Base-by-base conservation (phyloP, 2,888 invertebrate species). In the Mythimna lalbum region DNA sequence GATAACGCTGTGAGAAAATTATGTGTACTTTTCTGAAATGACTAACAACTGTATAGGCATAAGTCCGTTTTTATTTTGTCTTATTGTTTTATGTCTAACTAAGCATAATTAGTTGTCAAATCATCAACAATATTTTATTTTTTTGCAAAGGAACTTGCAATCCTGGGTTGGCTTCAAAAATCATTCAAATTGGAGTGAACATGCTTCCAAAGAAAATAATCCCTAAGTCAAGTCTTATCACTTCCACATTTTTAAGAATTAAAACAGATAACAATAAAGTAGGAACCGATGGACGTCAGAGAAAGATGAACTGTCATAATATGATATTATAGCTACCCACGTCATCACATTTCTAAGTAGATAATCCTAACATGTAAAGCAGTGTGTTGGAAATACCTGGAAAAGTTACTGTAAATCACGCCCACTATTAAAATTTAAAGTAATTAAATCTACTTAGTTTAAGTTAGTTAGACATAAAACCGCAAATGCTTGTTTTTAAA, bases 1-100 rank as follows among this genome's bases (percentile, higher is more conserved):
- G 77, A 68, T 71, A 71, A 59, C 31, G 33, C 27, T 69, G 47
- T 78, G 67, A 63, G 77, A 76, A 64, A 36, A 76, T 21, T 10
- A 12, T 33, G 36, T 23, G 31, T 74, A 63, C 53, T 49, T 67
- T 39, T 52, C 50, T 56, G 12, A 55, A 47, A 56, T 57, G 47
- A 80, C 61, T 60, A 79, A 49, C 14, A 23, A 21, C 33, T 43
- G 5, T 4, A 17, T 33, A 4, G 39, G 12, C 10, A 4, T 17
- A 43, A 43, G 43, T 17, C 43, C 43, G 6, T 19, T 4, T 43
- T 43, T 43, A 43, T 17, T 43, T 43, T 43, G 17, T 5, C 43
- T 19, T 19, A 6, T 14, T 14, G 14, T 43, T 43, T 43, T 43
- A 17, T 17, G 43, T 43, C 4, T 14, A 12, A 36, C 4, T 39